Base-by-base conservation (phyloP, 2,113 vertebrate species). In the Sinocyclocheilus anshuiensis region DNA sequence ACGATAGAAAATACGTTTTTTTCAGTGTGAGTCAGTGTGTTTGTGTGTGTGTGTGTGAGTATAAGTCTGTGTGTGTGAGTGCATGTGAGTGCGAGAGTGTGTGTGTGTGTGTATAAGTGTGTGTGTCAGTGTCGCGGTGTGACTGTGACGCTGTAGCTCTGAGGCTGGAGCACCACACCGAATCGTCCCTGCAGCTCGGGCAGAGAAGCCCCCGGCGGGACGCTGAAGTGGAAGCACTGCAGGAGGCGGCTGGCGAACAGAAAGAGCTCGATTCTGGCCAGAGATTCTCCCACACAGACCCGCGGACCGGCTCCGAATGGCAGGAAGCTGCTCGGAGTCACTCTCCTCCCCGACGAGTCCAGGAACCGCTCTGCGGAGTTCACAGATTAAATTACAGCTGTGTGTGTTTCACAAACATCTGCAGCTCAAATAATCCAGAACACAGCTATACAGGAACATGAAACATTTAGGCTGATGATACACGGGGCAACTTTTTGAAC, bases 291-390 rank as follows among this genome's bases (percentile, higher is more conserved):
- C 0, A 96, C 92, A 11, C 95, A 96, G 15, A 95, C 93, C 0
- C 95, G 94, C 87, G 94, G 94, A 33, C 95, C 95, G 3, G 95
- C 94, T 81, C 95, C 95, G 4, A 96, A 96, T 0, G 95, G 95
- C 81, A 96, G 88, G 89, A 95, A 96, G 69, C 83, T 92, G 50
- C 91, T 18, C 0, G 93, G 94, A 0, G 81, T 90, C 50, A 86
- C 36, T 3, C 92, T 91, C 22, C 86, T 92, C 9, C 94, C 94
- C 4, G 69, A 87, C 12, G 81, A 22, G 55, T 94, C 93, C 18
- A 95, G 92, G 89, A 96, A 96, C 79, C 95, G 93, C 24, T 94
- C 95, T 96, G 85, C 11, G 77, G 50, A n/a, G 45, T 24, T 26
- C 74, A 76, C 18, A 76, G 36, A 6, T n/a, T 15, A 69, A 33